Evolutionary conservation across 2,797 vertebrate genomes (phyloP).

Genomic region (Rhabdomys pumilio): DNA sequence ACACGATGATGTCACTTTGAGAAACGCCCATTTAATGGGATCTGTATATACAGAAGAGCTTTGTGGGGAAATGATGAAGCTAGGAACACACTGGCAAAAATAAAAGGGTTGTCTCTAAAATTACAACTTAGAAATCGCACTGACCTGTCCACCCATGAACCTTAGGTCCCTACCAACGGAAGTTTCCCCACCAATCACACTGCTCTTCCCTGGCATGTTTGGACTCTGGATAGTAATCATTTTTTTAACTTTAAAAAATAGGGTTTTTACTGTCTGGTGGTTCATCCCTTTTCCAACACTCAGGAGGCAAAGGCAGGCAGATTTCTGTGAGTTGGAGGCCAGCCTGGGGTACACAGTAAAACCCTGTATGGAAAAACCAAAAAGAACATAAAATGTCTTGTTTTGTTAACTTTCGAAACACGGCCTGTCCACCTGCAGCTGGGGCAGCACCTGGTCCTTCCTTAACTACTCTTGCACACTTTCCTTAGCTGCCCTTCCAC

Average conservation of each 20-base stretch:
- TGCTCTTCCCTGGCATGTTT: neutral
- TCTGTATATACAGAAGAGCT: neutral
- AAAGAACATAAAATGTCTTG: neutral
- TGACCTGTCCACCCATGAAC: neutral
- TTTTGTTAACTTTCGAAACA: neutral
- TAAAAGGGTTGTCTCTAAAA: constrained; percentile 45
- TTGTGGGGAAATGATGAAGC: neutral
- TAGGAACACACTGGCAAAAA: neutral
- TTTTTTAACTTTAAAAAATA: neutral
- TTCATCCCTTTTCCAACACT: neutral
- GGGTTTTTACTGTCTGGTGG: neutral
- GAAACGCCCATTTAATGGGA: neutral
- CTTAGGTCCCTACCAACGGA: neutral
- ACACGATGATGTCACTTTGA: neutral
- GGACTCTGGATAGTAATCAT: neutral
- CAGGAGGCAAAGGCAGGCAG: neutral
- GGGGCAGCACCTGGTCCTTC: neutral
- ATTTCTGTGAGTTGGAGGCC: neutral
- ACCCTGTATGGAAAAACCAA: neutral
- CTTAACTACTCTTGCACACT: neutral
- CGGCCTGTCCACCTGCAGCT: neutral
- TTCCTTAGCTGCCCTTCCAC: too few species aligned
- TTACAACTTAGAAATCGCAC: neutral
- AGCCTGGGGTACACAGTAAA: neutral
- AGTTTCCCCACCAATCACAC: too few species aligned